Evolutionary conservation across 2,797 vertebrate genomes (phyloP), one percentile per base, ranked within the genome.

Genomic region (Notolepis coatsorum): DNA sequence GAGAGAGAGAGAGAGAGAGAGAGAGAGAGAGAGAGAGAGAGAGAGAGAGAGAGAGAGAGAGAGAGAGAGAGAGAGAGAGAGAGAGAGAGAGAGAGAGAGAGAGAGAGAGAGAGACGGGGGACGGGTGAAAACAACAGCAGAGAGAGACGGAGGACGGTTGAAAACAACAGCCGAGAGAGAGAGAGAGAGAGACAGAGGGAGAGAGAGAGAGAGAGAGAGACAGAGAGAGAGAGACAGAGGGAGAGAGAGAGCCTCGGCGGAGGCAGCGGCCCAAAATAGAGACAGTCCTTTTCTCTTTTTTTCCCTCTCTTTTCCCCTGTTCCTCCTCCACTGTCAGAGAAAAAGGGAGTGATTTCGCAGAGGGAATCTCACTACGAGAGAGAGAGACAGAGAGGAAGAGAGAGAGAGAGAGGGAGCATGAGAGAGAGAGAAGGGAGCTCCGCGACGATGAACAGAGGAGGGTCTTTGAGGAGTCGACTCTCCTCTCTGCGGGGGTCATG

Each of bases 401-500:
- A 41, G 18, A 7, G 60, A 64, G 31, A 68, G 61, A 28, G 56
- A 42, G 41, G 50, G 41, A 43, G 23, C 43, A 37, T 43, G 42
- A 46, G 45, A 52, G 25, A 65, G 24, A 30, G 13, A 20, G 9
- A 46, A 67, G 71, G 45, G 60, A 77, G 49, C 70, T 84, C 81
- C 67, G 62, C 68, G 48, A 79, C 77, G 66, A 92, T 94, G 93
- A 84, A 91, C 77, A 86, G 83, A 77, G 85, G 84, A 59, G 87
- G 86, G 54, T 91, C 93, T 80, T 42, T 93, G 50, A 84, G 91
- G 51, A 91, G 89, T 75, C 87, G 89, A 49, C 89, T 93, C 74
- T 90, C 90, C 79, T 93, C 92, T 21, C 60, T 93, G 35, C 86
- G 90, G 52, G 89, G 86, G 61, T 90, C 93, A n/a, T 93, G 91